A percentile compares a stretch with the other conserved stretches of the same genome.
Evolutionary conservation across 1,140 invertebrate species (phyloP).

Genomic region (Drosophila pallidifrons): DNA sequence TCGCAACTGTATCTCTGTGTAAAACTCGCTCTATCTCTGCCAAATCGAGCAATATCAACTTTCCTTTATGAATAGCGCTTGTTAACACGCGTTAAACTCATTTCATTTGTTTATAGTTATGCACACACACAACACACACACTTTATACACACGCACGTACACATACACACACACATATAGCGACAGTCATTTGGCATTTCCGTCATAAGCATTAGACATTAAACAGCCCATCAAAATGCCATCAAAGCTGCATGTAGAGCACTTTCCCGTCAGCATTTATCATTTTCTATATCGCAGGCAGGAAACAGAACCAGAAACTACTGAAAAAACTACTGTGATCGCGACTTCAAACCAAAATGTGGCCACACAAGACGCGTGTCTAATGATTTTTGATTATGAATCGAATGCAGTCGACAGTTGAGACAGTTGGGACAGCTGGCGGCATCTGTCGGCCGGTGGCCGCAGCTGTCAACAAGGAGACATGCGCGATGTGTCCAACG

Average conservation of each 20-base stretch:
- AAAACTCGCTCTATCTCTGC: slow-evolving; percentile 3
- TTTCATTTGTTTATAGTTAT: slow-evolving; percentile 31
- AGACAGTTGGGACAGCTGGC: slow-evolving; percentile 11
- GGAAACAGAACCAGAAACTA: slow-evolving; percentile 29
- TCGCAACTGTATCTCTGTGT: neutral
- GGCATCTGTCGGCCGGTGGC: slow-evolving; percentile 30
- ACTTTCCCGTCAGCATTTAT: slow-evolving; percentile 25
- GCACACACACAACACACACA: slow-evolving; percentile 4
- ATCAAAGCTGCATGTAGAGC: slow-evolving; percentile 38
- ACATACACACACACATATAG: neutral
- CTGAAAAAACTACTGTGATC: neutral
- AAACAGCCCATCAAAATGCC: slow-evolving; percentile 46
- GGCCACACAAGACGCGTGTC: slow-evolving; percentile 31
- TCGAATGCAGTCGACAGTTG: slow-evolving; percentile 28
- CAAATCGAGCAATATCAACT: slow-evolving; percentile 57
- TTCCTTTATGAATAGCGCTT: slow-evolving; percentile 38
- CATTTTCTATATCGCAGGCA: slow-evolving; percentile 9
- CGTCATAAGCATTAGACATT: slow-evolving; percentile 43
- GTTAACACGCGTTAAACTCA: slow-evolving; percentile 12
- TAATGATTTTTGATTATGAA: slow-evolving; percentile 26
- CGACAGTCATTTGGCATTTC: slow-evolving; percentile 28
- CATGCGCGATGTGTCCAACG: slow-evolving; percentile 3
- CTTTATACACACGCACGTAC: slow-evolving; percentile 3
- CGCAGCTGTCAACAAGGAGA: neutral
- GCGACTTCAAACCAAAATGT: neutral